phyloP scores from a whole-genome alignment of 2,113 vertebrate genomes.

The Eclectus roratus region DNA sequence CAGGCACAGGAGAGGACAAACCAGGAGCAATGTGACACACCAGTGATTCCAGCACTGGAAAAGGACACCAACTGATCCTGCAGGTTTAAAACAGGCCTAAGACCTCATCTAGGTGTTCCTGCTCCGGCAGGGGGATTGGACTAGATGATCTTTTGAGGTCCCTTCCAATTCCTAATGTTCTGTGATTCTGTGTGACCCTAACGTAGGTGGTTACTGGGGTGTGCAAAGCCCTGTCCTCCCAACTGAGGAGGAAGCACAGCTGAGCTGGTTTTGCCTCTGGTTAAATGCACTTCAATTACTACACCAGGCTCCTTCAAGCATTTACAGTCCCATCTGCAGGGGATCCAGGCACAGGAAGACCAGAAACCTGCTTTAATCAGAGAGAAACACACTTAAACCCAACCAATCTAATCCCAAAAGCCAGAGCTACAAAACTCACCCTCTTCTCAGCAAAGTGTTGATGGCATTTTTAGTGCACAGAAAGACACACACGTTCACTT shows the following conservation, averaged over 20 bases:
- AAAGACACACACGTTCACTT: neutral
- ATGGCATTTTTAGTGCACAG: neutral
- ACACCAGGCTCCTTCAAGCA: neutral
- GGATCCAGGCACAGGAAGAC: neutral
- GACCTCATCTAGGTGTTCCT: too few relatives aligned
- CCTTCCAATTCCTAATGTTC: too few relatives aligned
- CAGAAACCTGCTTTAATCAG: neutral
- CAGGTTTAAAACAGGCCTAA: accelerated
- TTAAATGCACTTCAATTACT: neutral
- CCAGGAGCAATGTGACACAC: neutral
- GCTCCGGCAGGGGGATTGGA: too few relatives aligned
- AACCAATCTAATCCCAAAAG: neutral
- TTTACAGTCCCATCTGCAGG: neutral
- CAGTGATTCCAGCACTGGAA: accelerated
- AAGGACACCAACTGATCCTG: neutral
- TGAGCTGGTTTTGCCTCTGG: neutral
- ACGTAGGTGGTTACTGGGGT: accelerated
- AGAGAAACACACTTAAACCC: neutral
- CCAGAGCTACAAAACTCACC: accelerated
- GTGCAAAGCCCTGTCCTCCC: neutral
- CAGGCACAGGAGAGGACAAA: neutral
- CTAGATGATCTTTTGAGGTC: too few relatives aligned
- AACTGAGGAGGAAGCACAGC: accelerated
- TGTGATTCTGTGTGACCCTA: too few relatives aligned
- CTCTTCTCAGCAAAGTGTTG: neutral